Conservation (phyloP, 2,113 vertebrate species). For the Lepisosteus oculatus region DNA sequence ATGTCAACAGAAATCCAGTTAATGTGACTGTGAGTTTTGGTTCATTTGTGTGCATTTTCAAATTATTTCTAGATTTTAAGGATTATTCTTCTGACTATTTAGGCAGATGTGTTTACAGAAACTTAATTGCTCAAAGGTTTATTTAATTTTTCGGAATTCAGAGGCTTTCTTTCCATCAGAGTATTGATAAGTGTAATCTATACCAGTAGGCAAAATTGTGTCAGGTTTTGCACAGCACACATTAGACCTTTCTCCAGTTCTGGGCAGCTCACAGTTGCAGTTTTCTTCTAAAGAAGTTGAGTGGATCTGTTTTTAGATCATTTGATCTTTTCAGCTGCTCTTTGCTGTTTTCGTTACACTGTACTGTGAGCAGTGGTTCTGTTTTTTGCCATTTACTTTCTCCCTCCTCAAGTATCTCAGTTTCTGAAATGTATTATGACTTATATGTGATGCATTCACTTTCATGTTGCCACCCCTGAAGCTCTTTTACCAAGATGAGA, state of each 20-base stretch:
- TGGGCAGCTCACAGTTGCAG: constrained; percentile 44
- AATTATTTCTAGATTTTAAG: too few relatives aligned
- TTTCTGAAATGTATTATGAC: too few relatives aligned
- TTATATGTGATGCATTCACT: too few relatives aligned
- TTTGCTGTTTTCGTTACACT: constrained; percentile 38
- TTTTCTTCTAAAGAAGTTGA: constrained; percentile 34
- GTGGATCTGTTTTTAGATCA: constrained; percentile 38
- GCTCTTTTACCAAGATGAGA: too few relatives aligned
- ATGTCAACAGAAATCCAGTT: neutral
- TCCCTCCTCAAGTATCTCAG: too few relatives aligned
- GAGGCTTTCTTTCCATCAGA: constrained; percentile 36
- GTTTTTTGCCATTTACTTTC: too few relatives aligned
- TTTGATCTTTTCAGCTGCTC: neutral
- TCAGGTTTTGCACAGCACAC: constrained; percentile 6
- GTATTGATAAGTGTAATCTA: constrained; percentile 37
- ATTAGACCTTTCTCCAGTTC: neutral
- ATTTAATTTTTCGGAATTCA: constrained; percentile 34
- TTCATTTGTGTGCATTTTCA: too few relatives aligned
- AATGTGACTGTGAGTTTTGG: neutral
- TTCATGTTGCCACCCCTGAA: too few relatives aligned
- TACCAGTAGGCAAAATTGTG: constrained; percentile 15
- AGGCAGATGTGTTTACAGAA: too few relatives aligned
- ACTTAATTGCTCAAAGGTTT: constrained; percentile 16
- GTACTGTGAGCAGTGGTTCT: constrained; percentile 7
- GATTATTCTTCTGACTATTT: too few relatives aligned